These are phyloP conservation scores for Trichechus manatus DNA, from an alignment of 2,113 vertebrate genomes.

Conservation along the genomic window DNA sequence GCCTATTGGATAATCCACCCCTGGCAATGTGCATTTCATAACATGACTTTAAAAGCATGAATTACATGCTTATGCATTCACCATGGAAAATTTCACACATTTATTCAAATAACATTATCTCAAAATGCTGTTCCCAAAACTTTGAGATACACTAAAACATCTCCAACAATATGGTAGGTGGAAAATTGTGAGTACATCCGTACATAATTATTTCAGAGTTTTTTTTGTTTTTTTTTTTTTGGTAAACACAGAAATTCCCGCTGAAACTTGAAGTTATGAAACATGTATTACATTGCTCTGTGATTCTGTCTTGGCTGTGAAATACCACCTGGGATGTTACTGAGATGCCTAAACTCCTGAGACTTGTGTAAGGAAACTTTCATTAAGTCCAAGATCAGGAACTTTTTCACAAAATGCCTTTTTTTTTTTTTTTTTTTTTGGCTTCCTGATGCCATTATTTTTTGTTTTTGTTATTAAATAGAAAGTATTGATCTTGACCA, in stretches of 20 bases:
- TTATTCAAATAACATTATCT: slow-evolving; percentile 50
- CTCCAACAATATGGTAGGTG: not conserved
- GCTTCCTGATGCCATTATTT: not conserved
- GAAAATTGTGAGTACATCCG: slow-evolving; percentile 57
- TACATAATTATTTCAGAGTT: not conserved
- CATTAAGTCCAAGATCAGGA: not conserved
- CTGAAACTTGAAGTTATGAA: not conserved
- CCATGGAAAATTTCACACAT: slow-evolving; percentile 1
- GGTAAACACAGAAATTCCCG: not conserved
- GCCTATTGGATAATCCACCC: too few species aligned
- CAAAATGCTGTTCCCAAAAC: not conserved
- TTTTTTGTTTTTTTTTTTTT: not conserved
- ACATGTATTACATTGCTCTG: not conserved
- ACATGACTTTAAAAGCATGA: not conserved
- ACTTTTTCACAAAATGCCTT: not conserved
- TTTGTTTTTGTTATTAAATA: slow-evolving; percentile 54
- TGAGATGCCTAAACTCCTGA: not conserved
- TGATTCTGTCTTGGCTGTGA: not conserved
- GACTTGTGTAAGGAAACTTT: not conserved
- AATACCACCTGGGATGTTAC: not conserved
- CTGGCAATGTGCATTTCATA: not conserved
- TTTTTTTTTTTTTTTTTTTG: not conserved
- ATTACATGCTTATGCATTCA: not conserved
- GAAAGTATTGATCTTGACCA: slow-evolving; percentile 57
- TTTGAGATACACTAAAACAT: not conserved